Conservation (phyloP, 2,888 invertebrate species). For the Diachrysia chrysitis region DNA sequence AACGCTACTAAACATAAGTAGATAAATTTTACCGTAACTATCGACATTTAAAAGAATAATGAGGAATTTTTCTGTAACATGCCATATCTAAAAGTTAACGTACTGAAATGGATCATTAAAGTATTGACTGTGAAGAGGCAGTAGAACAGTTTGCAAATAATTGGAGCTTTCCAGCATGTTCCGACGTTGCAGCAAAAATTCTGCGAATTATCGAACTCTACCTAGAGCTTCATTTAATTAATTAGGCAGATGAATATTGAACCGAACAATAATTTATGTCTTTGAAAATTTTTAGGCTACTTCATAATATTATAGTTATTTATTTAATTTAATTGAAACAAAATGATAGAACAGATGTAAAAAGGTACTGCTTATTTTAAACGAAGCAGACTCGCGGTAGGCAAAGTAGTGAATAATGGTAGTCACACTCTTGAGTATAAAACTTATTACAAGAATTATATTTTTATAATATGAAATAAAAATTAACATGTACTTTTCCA, state of each 20-base stretch:
- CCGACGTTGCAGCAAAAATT: not conserved
- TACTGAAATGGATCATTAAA: not conserved
- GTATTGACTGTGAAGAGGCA: not conserved
- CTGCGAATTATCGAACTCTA: not conserved
- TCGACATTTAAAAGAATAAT: not conserved
- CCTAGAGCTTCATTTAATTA: constrained; percentile 5
- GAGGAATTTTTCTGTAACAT: not conserved
- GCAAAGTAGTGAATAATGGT: too few relatives aligned
- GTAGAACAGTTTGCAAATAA: constrained; percentile 5
- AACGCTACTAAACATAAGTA: too few relatives aligned
- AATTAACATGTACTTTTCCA: too few relatives aligned
- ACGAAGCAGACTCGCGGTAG: too few relatives aligned
- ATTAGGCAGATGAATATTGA: not conserved
- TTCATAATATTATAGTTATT: not conserved
- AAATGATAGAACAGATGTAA: too few relatives aligned
- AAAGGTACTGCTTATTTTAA: too few relatives aligned
- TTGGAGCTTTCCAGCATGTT: not conserved
- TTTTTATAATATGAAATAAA: too few relatives aligned
- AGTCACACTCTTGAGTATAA: too few relatives aligned
- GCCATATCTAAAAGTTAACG: not conserved
- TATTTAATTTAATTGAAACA: too few relatives aligned
- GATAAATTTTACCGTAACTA: too few relatives aligned
- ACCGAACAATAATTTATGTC: not conserved
- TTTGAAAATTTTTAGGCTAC: not conserved
- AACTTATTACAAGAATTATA: too few relatives aligned